These are phyloP conservation scores for Turdus rufiventris DNA, from an alignment of 2,113 vertebrate species.

Conservation along the genomic window DNA sequence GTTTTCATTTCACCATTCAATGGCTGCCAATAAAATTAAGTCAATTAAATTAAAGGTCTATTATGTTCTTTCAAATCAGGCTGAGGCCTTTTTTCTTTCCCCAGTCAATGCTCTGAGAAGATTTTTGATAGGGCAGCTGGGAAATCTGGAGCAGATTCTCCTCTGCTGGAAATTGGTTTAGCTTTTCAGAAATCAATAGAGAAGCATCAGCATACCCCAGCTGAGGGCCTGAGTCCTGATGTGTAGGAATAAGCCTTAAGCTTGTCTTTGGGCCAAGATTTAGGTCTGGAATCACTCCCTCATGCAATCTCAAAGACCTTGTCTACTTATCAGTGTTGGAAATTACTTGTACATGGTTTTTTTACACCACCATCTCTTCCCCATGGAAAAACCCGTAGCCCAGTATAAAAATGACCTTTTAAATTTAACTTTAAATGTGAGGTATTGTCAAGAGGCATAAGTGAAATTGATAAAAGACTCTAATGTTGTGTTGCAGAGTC, in stretches of 20 bases:
- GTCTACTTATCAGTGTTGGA: background rate
- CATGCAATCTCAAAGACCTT: background rate
- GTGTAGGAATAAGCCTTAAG: background rate
- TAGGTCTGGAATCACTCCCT: background rate
- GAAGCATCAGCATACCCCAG: background rate
- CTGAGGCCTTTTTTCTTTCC: conserved; percentile 35
- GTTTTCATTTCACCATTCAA: conserved; percentile 58
- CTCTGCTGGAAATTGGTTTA: conserved; percentile 37
- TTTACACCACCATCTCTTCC: background rate
- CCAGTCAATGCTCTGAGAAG: conserved; percentile 4
- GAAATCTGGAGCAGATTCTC: conserved; percentile 40
- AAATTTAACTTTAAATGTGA: conserved; percentile 1
- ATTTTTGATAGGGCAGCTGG: conserved; percentile 46
- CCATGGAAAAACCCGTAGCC: background rate
- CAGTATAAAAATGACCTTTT: background rate
- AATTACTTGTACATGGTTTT: background rate
- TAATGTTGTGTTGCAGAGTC: background rate
- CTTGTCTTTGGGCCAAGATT: background rate
- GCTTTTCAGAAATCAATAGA: conserved; percentile 26
- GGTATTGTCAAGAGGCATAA: background rate
- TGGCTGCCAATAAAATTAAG: conserved; percentile 59
- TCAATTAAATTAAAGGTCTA: conserved; percentile 60
- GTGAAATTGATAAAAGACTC: background rate
- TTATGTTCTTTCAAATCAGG: conserved; percentile 35
- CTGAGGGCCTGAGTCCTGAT: background rate